Evolutionary conservation across 2,113 vertebrate genomes (phyloP), one percentile per base, ranked within the genome.

Genomic region (Oreotrochilus melanogaster): DNA sequence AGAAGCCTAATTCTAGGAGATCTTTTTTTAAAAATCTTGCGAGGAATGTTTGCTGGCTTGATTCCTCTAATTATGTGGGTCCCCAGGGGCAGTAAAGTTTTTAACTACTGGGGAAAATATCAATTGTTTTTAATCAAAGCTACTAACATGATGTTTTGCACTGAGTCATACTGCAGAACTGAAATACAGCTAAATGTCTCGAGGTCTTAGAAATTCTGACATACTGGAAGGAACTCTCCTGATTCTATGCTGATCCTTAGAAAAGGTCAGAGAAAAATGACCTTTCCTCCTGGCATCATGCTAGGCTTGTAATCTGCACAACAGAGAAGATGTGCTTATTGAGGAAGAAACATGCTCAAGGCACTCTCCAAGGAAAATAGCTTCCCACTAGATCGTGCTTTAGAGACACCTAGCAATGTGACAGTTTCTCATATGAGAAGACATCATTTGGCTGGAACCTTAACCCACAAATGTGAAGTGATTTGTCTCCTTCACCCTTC

Each of bases 41-140:
- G 3, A 89, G 74, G 64, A 93, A 88, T 88, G 60, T 80, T 89
- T 79, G 23, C 72, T 94, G 93, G 81, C 47, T 88, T 60, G 51
- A 66, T 80, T 96, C 56, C 51, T 83, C 50, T 79, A 70, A 89
- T 95, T 93, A 73, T 74, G 42, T 56, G 23, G 6, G n/a, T 94
- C 71, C 72, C 85, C 51, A 74, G 92, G 47, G 78, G 28, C 18
- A 70, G n/a, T 18, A 35, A 75, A 88, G 11, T 71, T 92, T 92
- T 79, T 60, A 70, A 66, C 33, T 76, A 28, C 84, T 93, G 66
- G 56, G 78, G 69, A 79, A 62, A 88, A 70, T 86, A 86, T 39
- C 28, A 70, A 89, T 76, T 90, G 89, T 82, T 95, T 91, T 88
- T 64, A 93, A 71, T 54, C 30, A 86, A 83, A 88, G 48, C 51